A percentile compares a stretch with the other conserved stretches of the same genome.
These are phyloP conservation scores for Andrena chrysosceles DNA, from an alignment of 2,888 invertebrate genomes.

Conservation along the genomic window DNA sequence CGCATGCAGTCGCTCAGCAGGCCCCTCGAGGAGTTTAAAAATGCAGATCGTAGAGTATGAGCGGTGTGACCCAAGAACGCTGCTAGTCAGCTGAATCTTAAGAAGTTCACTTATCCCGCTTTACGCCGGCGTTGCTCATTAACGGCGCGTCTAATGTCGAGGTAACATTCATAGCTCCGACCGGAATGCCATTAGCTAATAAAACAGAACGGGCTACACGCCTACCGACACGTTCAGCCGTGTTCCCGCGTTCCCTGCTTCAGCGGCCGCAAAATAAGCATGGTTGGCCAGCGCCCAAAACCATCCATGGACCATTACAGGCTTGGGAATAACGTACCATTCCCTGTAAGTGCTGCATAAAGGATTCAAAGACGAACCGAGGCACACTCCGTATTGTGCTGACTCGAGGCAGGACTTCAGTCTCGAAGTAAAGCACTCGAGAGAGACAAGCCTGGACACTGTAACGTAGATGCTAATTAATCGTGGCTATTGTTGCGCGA, in stretches of 20 bases:
- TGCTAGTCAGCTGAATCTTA: constrained; percentile 72
- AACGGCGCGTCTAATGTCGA: constrained; percentile 55
- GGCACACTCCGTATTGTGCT: background rate
- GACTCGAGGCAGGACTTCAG: background rate
- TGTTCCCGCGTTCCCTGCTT: constrained; percentile 19
- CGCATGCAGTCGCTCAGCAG: constrained; percentile 49
- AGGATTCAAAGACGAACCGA: constrained; percentile 32
- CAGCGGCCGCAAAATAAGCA: constrained; percentile 24
- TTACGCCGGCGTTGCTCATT: constrained; percentile 55
- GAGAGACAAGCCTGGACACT: background rate
- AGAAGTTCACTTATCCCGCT: constrained; percentile 60
- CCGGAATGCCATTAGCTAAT: constrained; percentile 54
- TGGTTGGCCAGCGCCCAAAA: constrained; percentile 28
- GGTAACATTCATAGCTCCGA: constrained; percentile 40
- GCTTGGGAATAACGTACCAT: constrained; percentile 16
- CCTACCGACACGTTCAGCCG: constrained; percentile 23
- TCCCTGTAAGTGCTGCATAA: constrained; percentile 27
- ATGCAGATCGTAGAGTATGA: constrained; percentile 65
- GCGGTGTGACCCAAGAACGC: constrained; percentile 57
- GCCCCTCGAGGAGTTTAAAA: constrained; percentile 67
- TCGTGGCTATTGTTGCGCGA: background rate
- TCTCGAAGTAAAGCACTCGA: background rate
- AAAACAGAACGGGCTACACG: constrained; percentile 33
- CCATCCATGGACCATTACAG: constrained; percentile 10
- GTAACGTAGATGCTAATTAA: background rate